phyloP scores from a whole-genome alignment of 2,113 vertebrate genomes.

The Lontra canadensis region DNA sequence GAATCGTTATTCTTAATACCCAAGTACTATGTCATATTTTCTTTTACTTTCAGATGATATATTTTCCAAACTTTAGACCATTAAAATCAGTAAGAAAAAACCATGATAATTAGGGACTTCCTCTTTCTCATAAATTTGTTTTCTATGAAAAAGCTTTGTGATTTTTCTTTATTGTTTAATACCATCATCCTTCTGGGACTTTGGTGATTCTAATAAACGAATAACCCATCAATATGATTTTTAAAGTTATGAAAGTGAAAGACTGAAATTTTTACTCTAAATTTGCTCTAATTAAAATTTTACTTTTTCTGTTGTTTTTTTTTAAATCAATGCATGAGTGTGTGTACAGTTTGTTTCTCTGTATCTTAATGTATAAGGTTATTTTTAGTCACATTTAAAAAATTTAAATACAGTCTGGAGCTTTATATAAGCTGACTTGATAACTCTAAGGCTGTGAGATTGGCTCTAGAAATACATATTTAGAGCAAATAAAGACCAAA shows the following conservation, averaged over 20 bases:
- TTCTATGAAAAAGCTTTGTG: not conserved
- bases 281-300: not conserved
- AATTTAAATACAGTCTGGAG: not conserved
- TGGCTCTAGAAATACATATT: not conserved
- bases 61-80: not conserved
- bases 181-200: not conserved
- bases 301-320: not conserved
- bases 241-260: not conserved
- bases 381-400: slow-evolving; percentile 25
- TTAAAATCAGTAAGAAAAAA: not conserved
- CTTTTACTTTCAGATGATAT: not conserved
- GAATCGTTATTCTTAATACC: not conserved
- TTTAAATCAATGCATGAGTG: not conserved
- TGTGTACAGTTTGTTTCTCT: not conserved
- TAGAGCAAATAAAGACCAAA: not conserved
- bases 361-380: not conserved
- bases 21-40: not conserved
- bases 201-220: not conserved
- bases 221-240: not conserved
- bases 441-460: not conserved
- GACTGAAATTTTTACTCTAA: not conserved
- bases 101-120: not conserved
- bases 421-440: not conserved
- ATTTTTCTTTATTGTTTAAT: not conserved
- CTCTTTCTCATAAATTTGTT: not conserved